Evolutionary conservation across 2,113 vertebrate genomes (phyloP), one percentile per base, ranked within the genome.

Genomic region (Strigops habroptila): DNA sequence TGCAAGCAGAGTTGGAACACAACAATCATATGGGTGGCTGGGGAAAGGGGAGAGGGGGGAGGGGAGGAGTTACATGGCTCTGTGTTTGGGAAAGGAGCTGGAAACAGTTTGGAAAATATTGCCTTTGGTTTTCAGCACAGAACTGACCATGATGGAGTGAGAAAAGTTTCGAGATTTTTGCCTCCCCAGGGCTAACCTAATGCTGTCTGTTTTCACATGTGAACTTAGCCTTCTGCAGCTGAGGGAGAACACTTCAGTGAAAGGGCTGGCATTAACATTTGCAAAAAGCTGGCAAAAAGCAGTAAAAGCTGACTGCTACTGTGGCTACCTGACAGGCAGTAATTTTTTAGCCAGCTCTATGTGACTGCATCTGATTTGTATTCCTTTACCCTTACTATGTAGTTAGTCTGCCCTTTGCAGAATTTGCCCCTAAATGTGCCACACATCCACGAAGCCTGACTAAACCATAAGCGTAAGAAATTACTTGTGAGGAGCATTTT

Each of bases 131-230:
- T 14, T 70, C 60, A 70, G 23, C 23, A 53, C n/a, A 77, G 44
- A 93, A 53, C n/a, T 59, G 71, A 74, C 49, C 44, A 33, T 15
- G 28, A 74, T 8, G 18, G 59, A 74, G 28, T 41, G 25, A 83
- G 67, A 94, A 85, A 80, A 52, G 3, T 25, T 83, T 64, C 49
- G 64, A 52, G 22, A 82, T 62, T 90, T 93, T 86, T 90, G 22
- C 51, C 44, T 86, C 71, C 28, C 14, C 2, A 3, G 18, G 41
- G 49, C 64, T 65, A 90, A 86, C 77, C 6, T 37, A 65, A 48
- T 0, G 0, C 39, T 48, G 6, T 44, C n/a, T 52, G 5, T 57
- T 70, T n/a, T 6, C n/a, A 62, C 0, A 0, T 46, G 49, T 46
- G 44, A 79, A 80, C 53, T 71, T 33, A 31, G 14, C 24, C 9